A percentile compares a stretch with the other conserved stretches of the same genome.
Conservation (phyloP, 35 echinoderm and acorn worm genomes). For the Apostichopus japonicus region DNA sequence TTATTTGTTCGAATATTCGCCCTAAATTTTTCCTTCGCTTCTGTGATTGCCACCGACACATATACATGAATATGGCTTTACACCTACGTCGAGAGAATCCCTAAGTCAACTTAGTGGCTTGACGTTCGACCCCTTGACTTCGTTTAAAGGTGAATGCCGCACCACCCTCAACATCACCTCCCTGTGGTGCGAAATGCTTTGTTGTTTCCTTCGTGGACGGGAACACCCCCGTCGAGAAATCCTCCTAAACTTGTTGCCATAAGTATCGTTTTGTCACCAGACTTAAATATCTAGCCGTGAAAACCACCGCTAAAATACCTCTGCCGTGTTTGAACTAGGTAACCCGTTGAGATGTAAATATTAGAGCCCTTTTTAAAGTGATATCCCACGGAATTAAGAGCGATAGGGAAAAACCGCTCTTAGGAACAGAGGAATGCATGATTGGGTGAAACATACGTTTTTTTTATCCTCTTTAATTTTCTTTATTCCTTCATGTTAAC, state of each 20-base stretch:
- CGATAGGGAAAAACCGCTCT: no score
- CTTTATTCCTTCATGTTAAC: no score
- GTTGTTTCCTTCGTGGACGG: background rate
- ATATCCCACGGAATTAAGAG: background rate
- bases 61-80: background rate
- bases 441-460: no score
- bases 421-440: no score
- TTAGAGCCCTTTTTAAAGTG: background rate
- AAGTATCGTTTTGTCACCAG: slow-evolving; percentile 40
- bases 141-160: slow-evolving; percentile 11
- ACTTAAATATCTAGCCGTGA: background rate
- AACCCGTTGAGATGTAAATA: slow-evolving; percentile 6
- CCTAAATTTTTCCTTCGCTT: background rate
- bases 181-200: slow-evolving; percentile 25
- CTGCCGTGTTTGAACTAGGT: slow-evolving; percentile 11
- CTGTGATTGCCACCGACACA: background rate
- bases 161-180: background rate
- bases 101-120: slow-evolving; percentile 5
- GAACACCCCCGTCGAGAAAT: background rate
- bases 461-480: no score
- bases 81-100: background rate
- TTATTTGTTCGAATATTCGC: background rate
- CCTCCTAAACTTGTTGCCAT: background rate
- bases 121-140: background rate
- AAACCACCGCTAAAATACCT: slow-evolving; percentile 17